Base-by-base conservation (phyloP, 1,140 invertebrate genomes). In the Calephelis nemesis region DNA sequence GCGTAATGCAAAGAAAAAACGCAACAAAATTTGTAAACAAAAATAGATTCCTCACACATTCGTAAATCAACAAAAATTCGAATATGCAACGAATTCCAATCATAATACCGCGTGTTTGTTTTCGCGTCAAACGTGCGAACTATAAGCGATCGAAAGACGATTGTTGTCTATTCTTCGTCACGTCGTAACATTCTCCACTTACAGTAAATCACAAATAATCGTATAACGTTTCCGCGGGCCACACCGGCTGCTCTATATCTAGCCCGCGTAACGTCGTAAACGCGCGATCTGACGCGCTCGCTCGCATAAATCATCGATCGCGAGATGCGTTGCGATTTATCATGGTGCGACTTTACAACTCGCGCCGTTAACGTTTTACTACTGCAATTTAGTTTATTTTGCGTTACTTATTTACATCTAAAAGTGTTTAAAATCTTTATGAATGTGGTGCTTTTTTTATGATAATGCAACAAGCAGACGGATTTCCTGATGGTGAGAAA, bases 301-400 rank as follows among this genome's bases (percentile, higher is more conserved):
- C 78, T 47, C 68, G 62, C 83, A 74, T 89, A 89, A 89, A 89
- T 87, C 87, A 87, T 82, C 75, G 72, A 87, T 85, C 78, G 78
- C 71, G 78, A 81, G 84, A 88, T 88, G 79, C 84, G 84, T 84
- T 83, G 82, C 83, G 83, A 83, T 88, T 83, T 77, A 77, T 52
- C 77, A 84, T 80, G 79, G 77, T 77, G 74, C 62, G 67, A 65
- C 69, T 78, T 78, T 73, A 78, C 58, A 67, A 62, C 58, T 62
- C 66, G 68, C 62, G 47, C 67, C 52, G 47, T 69, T 81, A 80
- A 84, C 74, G 76, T 78, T 87, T 84, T 78, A 87, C 74, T 75
- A 71, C 78, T 72, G 68, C 75, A 73, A 82, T 60, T 39, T 19
- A 60, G 47, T 63, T 47, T 47, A 19, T 49, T 64, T 49, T 64